Conservation (phyloP, 2,113 vertebrate genomes). For the Hyperopisus bebe region DNA sequence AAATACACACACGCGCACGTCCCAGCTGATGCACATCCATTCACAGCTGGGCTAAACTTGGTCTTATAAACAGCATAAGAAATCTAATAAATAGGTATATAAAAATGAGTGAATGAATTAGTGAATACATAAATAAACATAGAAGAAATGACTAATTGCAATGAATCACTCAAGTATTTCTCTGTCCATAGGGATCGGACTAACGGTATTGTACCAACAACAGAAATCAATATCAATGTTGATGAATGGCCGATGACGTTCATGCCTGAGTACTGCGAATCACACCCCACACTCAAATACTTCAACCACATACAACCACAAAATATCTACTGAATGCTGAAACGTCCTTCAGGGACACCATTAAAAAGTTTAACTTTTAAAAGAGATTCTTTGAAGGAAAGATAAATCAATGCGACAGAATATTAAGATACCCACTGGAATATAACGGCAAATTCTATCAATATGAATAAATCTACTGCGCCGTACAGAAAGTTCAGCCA, state of each 20-base stretch:
- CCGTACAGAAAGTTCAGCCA: slow-evolving; percentile 19
- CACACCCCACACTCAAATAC: background rate
- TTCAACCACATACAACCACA: background rate
- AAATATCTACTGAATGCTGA: background rate
- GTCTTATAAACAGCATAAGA: background rate
- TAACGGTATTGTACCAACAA: background rate
- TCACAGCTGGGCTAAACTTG: background rate
- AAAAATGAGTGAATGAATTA: background rate
- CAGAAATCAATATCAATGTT: background rate
- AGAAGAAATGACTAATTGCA: background rate
- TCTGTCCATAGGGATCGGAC: background rate
- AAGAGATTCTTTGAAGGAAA: background rate
- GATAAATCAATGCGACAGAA: background rate
- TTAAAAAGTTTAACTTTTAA: background rate
- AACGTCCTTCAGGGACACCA: background rate
- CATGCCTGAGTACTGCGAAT: background rate
- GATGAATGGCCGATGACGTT: background rate
- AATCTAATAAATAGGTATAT: background rate
- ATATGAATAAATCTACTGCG: background rate
- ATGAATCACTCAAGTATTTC: background rate
- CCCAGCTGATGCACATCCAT: background rate
- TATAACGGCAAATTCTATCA: background rate
- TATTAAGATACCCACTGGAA: background rate
- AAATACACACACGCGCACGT: background rate
- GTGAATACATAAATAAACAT: background rate